Conservation (phyloP, 2,797 vertebrate genomes). For the Heterohyrax brucei region DNA sequence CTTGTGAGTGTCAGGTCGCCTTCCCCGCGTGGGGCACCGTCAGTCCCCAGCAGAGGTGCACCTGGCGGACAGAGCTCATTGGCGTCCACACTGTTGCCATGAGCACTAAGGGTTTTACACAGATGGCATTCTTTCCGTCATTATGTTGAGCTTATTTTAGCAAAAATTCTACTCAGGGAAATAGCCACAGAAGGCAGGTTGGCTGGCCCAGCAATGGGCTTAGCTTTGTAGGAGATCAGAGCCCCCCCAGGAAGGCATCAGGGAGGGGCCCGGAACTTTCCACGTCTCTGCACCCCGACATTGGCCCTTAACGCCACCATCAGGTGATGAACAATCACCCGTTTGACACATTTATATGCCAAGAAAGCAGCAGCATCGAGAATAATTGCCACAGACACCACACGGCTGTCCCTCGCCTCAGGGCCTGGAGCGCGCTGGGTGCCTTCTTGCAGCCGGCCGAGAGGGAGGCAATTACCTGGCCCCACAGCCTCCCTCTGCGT, state of each 20-base stretch:
- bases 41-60: too few relatives aligned
- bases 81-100: neutral
- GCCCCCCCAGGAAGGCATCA: neutral
- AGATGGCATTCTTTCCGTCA: constrained; percentile 58
- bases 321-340: neutral
- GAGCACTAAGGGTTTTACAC: constrained; percentile 45
- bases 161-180: constrained; percentile 67
- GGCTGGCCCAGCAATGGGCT: neutral
- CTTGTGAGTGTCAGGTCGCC: too few relatives aligned
- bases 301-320: neutral
- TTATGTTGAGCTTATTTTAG: constrained; percentile 62
- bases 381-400: constrained; percentile 61
- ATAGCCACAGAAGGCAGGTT: constrained; percentile 28
- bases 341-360: neutral
- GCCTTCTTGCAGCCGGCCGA: constrained; percentile 44
- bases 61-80: too few relatives aligned
- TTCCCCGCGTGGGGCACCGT: too few relatives aligned
- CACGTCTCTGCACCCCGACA: neutral
- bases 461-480: constrained; percentile 73
- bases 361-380: constrained; percentile 4
- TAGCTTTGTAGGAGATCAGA: neutral
- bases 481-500: constrained; percentile 46
- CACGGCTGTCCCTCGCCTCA: constrained; percentile 59
- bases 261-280: neutral
- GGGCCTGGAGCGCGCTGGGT: constrained; percentile 62